These are phyloP conservation scores for Puffinus mauretanicus DNA, from an alignment of 2,113 vertebrate genomes.

Conservation along the genomic window DNA sequence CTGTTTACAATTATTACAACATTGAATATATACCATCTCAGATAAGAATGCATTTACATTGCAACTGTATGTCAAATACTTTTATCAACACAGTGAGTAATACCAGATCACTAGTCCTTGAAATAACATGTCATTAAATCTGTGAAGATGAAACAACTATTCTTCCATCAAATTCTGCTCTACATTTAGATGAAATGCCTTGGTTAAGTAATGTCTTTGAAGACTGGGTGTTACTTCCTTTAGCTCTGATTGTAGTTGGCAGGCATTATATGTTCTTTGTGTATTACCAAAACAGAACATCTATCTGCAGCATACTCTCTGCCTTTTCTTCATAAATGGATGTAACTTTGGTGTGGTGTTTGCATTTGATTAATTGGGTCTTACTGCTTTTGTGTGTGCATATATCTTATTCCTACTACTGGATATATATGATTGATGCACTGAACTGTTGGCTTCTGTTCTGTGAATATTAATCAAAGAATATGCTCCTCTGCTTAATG, in stretches of 20 bases:
- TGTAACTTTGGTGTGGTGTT: neutral
- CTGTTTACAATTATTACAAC: neutral
- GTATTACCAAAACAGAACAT: conserved; percentile 3
- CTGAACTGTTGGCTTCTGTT: conserved; percentile 21
- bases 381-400: neutral
- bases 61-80: neutral
- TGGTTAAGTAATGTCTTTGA: conserved; percentile 46
- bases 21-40: neutral
- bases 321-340: neutral
- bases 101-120: conserved; percentile 26
- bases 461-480: conserved; percentile 42
- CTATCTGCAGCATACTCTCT: neutral
- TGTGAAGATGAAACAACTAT: conserved; percentile 26
- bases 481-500: neutral
- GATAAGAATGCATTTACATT: neutral
- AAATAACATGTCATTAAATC: conserved; percentile 36
- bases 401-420: neutral
- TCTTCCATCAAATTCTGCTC: conserved; percentile 9
- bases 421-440: conserved; percentile 11
- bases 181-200: conserved; percentile 32
- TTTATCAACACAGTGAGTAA: conserved; percentile 26
- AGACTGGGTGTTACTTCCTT: conserved; percentile 56
- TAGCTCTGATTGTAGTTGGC: conserved; percentile 42
- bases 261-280: conserved; percentile 11
- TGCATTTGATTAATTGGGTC: neutral